phyloP scores from a whole-genome alignment of 2,888 invertebrate genomes.

The Drosophila kambysellisi region DNA sequence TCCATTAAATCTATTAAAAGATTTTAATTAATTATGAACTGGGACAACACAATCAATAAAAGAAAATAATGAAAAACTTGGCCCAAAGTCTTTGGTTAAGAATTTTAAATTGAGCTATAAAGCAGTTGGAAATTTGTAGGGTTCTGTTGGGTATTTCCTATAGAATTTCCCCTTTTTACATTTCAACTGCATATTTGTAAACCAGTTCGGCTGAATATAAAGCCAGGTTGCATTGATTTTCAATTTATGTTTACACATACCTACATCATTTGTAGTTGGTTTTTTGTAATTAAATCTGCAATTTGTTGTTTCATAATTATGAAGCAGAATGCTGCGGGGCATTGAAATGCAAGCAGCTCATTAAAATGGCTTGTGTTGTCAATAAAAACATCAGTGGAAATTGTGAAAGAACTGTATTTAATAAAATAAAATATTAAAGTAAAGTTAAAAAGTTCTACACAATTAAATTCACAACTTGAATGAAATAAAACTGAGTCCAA shows the following conservation, averaged over 20 bases:
- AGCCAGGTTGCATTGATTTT: slow-evolving; percentile 10
- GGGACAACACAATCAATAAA: background rate
- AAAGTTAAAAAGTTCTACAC: background rate
- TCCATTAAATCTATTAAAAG: too few relatives aligned
- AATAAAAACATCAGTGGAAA: slow-evolving; percentile 17
- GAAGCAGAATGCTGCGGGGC: slow-evolving; percentile 54
- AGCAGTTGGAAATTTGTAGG: background rate
- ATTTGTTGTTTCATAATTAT: slow-evolving; percentile 74
- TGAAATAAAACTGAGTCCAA: background rate
- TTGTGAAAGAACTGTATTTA: slow-evolving; percentile 1
- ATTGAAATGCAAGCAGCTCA: slow-evolving; percentile 46
- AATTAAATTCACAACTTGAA: background rate
- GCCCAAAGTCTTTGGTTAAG: background rate
- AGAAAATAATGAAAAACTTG: background rate
- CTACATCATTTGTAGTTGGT: slow-evolving; percentile 9
- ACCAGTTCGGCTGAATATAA: background rate
- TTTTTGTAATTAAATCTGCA: slow-evolving; percentile 33
- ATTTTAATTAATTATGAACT: background rate
- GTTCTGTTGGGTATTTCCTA: background rate
- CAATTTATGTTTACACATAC: slow-evolving; percentile 20
- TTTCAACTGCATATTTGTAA: background rate
- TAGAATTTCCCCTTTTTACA: too few relatives aligned
- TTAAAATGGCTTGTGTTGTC: slow-evolving; percentile 41
- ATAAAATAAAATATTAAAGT: background rate
- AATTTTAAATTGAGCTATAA: background rate